Base-by-base conservation (phyloP, 2,888 invertebrate genomes). In the Carabus problematicus region DNA sequence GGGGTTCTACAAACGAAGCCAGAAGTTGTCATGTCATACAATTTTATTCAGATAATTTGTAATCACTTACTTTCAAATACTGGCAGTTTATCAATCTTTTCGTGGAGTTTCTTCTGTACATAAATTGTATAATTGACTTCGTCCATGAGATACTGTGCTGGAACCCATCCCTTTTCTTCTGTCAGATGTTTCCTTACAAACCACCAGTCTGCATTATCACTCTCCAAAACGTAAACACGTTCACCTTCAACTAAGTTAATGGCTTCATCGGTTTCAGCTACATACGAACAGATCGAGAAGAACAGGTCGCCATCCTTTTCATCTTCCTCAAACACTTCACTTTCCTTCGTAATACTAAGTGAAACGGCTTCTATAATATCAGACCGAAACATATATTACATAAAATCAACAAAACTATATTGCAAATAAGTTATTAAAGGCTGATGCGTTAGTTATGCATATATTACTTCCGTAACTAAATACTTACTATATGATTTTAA, bases 141-240 rank as follows among this genome's bases (percentile, higher is more conserved):
- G 76, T 93, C 91, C 86, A 94, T 91, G 3, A 96, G 84, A 77
- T 93, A 91, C 78, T 93, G 91, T 0, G 95, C 93, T 12, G 95
- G 95, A n/a, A 95, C 95, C 92, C 94, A 95, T 70, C 96, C 96
- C 76, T 92, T 93, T 82, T 96, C 95, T 79, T 94, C 92, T 0
- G 95, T 95, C 29, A 95, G 84, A 79, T 93, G 90, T 80, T 96
- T 96, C 75, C 89, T 90, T 0, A 96, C 93, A 77, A 92, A 93
- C 95, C 95, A 96, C 95, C 95, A 95, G 79, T 95, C 95, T 63
- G 90, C 87, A 79, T 93, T 93, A 60, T 92, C 91, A 63, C 91
- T 91, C 82, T 93, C 92, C 87, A 82, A 56, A 41, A 96, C 90
- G 75, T 92, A 93, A 7, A 96, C 90, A 75, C 90, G 88, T 84